These are phyloP conservation scores for Catocala sponsa DNA, from an alignment of 2,888 invertebrate genomes.

Conservation along the genomic window DNA sequence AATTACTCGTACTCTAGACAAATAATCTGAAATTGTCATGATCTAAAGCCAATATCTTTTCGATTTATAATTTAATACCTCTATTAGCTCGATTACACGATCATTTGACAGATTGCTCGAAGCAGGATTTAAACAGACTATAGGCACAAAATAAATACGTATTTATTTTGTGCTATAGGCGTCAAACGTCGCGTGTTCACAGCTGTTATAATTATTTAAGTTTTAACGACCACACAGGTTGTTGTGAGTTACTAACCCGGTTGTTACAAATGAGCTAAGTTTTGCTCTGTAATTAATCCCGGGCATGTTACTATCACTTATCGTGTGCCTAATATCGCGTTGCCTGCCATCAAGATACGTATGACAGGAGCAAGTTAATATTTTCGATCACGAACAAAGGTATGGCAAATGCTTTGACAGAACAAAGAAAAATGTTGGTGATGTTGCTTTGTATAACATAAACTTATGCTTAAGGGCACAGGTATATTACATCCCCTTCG, in stretches of 20 bases:
- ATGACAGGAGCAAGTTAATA: conserved; percentile 64
- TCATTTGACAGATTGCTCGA: too few relatives aligned
- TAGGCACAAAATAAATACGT: too few relatives aligned
- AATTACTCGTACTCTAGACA: too few relatives aligned
- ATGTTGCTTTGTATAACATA: neutral
- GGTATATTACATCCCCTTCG: too few relatives aligned
- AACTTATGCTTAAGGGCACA: too few relatives aligned
- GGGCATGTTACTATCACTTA: conserved; percentile 46
- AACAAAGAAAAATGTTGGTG: conserved; percentile 16
- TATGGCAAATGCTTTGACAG: conserved; percentile 32
- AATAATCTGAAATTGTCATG: too few relatives aligned
- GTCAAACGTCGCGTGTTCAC: conserved; percentile 57
- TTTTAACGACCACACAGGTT: conserved; percentile 53
- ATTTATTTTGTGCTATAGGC: too few relatives aligned
- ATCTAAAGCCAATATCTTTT: too few relatives aligned
- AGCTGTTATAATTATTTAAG: conserved; percentile 56
- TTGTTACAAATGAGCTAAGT: conserved; percentile 48
- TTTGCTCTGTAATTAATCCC: conserved; percentile 52
- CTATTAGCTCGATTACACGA: too few relatives aligned
- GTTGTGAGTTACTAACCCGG: conserved; percentile 29
- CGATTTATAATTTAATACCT: too few relatives aligned
- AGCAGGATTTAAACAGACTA: neutral
- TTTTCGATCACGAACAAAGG: conserved; percentile 55
- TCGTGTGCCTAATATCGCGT: conserved; percentile 55
- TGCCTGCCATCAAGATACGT: conserved; percentile 61